Evolutionary conservation across 2,797 vertebrate genomes (phyloP).

Genomic region (Mus minutoides): DNA sequence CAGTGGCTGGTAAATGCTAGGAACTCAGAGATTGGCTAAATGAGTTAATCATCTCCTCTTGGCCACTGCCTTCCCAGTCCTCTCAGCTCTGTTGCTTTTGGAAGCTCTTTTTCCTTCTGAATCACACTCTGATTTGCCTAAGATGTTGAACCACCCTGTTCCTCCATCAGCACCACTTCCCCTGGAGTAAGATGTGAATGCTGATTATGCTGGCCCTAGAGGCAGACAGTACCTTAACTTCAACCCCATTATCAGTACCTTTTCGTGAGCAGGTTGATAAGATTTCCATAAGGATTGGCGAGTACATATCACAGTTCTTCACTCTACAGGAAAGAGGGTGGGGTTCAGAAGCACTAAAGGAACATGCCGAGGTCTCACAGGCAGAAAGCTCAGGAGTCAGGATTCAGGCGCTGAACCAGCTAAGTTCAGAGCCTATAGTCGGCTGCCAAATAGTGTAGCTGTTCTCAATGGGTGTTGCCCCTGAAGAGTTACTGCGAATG

Average conservation of each 20-base stretch:
- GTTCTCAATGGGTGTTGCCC: background rate
- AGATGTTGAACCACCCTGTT: background rate
- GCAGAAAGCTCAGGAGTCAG: background rate
- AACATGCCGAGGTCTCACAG: background rate
- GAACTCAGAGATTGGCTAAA: background rate
- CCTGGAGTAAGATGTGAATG: background rate
- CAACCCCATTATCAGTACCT: background rate
- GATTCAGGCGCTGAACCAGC: background rate
- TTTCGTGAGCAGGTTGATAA: background rate
- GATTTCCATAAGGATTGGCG: background rate
- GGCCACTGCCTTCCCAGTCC: background rate
- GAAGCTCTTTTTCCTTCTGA: constrained; percentile 21
- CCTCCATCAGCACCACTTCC: background rate
- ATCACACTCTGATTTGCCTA: background rate
- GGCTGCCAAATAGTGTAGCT: background rate
- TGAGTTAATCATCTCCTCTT: background rate
- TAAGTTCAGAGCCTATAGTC: background rate
- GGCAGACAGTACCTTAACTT: background rate
- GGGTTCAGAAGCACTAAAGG: background rate
- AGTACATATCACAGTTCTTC: background rate
- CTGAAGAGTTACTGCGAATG: background rate
- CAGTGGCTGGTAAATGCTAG: background rate
- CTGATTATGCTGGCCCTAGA: background rate
- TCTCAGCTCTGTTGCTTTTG: background rate
- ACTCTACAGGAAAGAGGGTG: background rate